Evolutionary conservation across 2,888 invertebrate genomes (phyloP).

Genomic region (Aspidiotus destructor): DNA sequence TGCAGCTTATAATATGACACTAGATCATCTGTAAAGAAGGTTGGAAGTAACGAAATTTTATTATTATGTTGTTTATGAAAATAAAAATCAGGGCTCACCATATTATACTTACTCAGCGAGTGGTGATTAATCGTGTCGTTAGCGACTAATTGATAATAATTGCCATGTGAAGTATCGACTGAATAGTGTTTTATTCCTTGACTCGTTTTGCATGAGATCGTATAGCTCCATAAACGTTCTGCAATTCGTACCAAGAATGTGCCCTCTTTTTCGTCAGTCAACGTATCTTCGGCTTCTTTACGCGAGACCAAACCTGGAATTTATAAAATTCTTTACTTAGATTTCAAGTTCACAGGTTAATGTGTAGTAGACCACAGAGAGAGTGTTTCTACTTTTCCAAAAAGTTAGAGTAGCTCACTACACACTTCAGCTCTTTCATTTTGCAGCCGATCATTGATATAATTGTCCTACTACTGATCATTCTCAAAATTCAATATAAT

Average conservation of each 20-base stretch:
- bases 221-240: not conserved
- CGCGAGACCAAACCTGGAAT: not conserved
- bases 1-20: not conserved
- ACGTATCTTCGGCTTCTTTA: not conserved
- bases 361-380: too few species aligned
- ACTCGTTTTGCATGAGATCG: not conserved
- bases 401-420: too few species aligned
- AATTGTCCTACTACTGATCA: too few species aligned
- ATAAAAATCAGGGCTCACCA: not conserved
- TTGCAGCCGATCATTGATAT: too few species aligned
- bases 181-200: not conserved
- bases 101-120: not conserved
- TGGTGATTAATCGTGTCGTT: not conserved
- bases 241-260: not conserved
- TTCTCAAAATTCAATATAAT: too few species aligned
- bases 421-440: too few species aligned
- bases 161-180: not conserved
- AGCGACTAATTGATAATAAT: not conserved
- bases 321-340: too few species aligned
- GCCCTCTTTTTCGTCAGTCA: not conserved
- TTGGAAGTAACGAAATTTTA: not conserved
- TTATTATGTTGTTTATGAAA: not conserved
- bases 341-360: too few species aligned
- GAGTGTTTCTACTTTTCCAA: too few species aligned
- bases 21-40: not conserved